A percentile compares a stretch with the other conserved stretches of the same genome.
Evolutionary conservation across 1,140 invertebrate genomes (phyloP).

Genomic region (Drosophila setifemur): DNA sequence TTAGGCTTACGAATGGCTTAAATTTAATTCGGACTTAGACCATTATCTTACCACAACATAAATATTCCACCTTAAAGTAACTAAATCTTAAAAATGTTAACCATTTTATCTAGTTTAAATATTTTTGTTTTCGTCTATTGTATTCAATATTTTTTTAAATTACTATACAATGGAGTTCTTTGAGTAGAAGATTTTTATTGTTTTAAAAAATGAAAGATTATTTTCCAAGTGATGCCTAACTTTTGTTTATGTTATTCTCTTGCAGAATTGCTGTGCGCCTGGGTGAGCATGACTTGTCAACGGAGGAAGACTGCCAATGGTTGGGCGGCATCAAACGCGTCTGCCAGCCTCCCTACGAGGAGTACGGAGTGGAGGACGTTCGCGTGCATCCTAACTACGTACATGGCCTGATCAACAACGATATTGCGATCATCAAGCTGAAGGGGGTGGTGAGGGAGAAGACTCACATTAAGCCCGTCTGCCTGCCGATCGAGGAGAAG

Average conservation of each 20-base stretch:
- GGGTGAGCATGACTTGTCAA: slow-evolving; percentile 85
- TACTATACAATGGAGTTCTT: no score
- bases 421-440: slow-evolving; percentile 86
- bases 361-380: slow-evolving; percentile 84
- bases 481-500: slow-evolving; percentile 52
- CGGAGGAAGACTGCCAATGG: slow-evolving; percentile 84
- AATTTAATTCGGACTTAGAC: no score
- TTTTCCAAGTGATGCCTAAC: neutral
- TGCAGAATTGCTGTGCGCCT: slow-evolving; percentile 84
- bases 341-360: slow-evolving; percentile 83
- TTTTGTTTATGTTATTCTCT: neutral
- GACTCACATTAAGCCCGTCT: slow-evolving; percentile 66
- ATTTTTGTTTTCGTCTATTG: no score
- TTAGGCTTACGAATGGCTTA: no score
- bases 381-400: slow-evolving; percentile 86
- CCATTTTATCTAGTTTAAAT: no score
- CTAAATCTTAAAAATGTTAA: no score
- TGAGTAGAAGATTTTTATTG: no score
- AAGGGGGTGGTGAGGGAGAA: slow-evolving; percentile 42
- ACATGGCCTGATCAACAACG: slow-evolving; percentile 84
- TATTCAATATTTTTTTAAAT: no score
- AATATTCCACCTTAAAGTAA: no score
- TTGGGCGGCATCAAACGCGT: slow-evolving; percentile 23
- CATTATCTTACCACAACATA: no score
- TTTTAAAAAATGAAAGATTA: no score